Conservation (phyloP, 2,888 invertebrate species). For the Drosophila prostipennis region DNA sequence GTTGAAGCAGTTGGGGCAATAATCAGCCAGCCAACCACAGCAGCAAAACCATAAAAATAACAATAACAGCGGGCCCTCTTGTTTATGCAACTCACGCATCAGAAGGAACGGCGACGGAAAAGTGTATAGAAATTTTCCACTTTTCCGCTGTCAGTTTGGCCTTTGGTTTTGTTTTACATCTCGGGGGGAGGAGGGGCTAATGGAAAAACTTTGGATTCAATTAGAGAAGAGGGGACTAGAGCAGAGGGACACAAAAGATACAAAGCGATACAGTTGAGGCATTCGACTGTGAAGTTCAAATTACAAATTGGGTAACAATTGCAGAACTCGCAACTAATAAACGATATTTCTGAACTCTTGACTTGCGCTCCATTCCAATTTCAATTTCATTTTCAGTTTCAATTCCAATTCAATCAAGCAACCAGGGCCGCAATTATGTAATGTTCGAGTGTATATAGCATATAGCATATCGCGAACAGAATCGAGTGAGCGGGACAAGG, state of each 20-base stretch:
- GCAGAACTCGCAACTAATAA: slow-evolving; percentile 32
- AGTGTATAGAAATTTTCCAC: slow-evolving; percentile 59
- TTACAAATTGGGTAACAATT: slow-evolving; percentile 49
- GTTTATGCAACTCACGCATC: slow-evolving; percentile 70
- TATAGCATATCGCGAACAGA: slow-evolving; percentile 43
- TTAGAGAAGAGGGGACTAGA: slow-evolving; percentile 31
- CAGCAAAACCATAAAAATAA: slow-evolving; percentile 2
- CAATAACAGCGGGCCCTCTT: slow-evolving; percentile 46
- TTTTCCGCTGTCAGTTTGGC: slow-evolving; percentile 58
- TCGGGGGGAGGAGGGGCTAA: slow-evolving; percentile 28
- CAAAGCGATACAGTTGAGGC: slow-evolving; percentile 26
- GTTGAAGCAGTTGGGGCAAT: slow-evolving; percentile 50
- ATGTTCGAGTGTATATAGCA: slow-evolving; percentile 32
- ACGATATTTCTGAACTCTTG: slow-evolving; percentile 46
- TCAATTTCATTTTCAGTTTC: slow-evolving; percentile 19
- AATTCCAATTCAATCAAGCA: slow-evolving; percentile 68
- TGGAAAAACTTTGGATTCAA: slow-evolving; percentile 48
- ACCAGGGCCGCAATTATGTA: slow-evolving; percentile 73
- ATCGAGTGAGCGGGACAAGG: slow-evolving; percentile 61
- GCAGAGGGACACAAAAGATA: slow-evolving; percentile 23
- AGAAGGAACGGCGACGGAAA: slow-evolving; percentile 59
- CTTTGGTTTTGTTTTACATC: slow-evolving; percentile 28
- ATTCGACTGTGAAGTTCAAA: slow-evolving; percentile 46
- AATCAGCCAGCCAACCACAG: slow-evolving; percentile 46
- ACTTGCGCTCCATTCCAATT: slow-evolving; percentile 10